Evolutionary conservation across 2,797 vertebrate genomes (phyloP), one percentile per base, ranked within the genome.

Genomic region (Halcyon badia): DNA sequence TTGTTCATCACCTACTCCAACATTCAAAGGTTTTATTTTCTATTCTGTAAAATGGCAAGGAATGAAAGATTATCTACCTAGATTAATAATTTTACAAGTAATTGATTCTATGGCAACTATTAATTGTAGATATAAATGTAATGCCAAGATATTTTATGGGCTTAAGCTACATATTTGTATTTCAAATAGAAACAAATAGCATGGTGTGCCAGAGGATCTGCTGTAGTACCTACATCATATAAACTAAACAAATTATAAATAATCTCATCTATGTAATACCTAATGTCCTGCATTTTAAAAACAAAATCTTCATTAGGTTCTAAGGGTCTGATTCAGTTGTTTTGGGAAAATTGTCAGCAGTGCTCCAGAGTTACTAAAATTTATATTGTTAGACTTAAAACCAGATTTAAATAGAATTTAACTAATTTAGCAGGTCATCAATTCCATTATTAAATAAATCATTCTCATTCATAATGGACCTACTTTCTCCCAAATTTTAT

Each of bases 391-490:
- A 51, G 31, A 66, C 30, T 89, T 90, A 72, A 15, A 83, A 64
- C 83, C 24, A 87, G 15, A 70, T 68, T 87, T 87, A 56, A 79
- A 60, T 35, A 41, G 18, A 16, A 79, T 39, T 54, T 57, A 83
- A 52, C 44, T 83, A 52, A 61, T 60, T 58, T 69, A 64, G n/a
- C 10, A 33, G 31, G 57, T 94, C n/a, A 80, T 75, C 2, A 3
- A 39, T 65, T 83, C 56, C n/a, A 93, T 85, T 33, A 51, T 83
- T 72, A 90, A 89, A 51, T 66, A 90, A 92, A 39, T 72, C 48
- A 86, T 83, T 93, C 48, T 75, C 85, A 83, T 94, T 84, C 62
- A 73, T 69, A 90, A 80, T 66, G 94, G 90, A 94, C 92, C 92
- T 96, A 54, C 92, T 89, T 96, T 96, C 92, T 96, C 83, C 60